Evolutionary conservation across 2,888 invertebrate genomes (phyloP).

Genomic region (Yponomeuta plumbellus): DNA sequence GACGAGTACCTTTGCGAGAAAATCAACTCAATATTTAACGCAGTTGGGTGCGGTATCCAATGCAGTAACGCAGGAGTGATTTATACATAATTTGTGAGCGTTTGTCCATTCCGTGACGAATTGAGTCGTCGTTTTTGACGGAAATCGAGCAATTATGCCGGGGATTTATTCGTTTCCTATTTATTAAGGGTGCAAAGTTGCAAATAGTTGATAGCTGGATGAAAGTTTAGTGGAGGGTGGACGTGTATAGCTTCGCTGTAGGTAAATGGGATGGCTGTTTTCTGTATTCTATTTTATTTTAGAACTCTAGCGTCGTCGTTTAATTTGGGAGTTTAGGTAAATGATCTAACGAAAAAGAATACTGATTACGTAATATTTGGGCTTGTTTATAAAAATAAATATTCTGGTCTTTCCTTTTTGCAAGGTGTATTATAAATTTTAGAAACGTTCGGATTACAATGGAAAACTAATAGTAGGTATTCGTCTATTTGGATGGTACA

Average conservation of each 20-base stretch:
- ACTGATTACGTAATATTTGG: too few species aligned
- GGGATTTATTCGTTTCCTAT: conserved; percentile 60
- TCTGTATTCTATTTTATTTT: conserved; percentile 37
- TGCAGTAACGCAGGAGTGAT: conserved; percentile 10
- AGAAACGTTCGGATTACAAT: too few species aligned
- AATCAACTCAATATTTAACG: neutral
- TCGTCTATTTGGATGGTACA: too few species aligned
- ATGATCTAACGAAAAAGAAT: too few species aligned
- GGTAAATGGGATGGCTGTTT: conserved; percentile 46
- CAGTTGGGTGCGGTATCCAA: neutral
- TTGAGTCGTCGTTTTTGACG: conserved; percentile 55
- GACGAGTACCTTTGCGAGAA: neutral
- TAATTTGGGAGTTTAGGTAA: too few species aligned
- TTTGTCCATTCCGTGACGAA: conserved; percentile 55
- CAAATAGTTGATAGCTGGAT: conserved; percentile 42
- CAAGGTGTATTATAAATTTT: too few species aligned
- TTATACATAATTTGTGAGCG: conserved; percentile 25
- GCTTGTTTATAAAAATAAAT: too few species aligned
- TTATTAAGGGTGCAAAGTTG: conserved; percentile 43
- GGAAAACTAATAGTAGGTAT: too few species aligned
- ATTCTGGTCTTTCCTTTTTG: too few species aligned
- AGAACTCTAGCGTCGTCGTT: neutral
- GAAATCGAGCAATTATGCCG: conserved; percentile 66
- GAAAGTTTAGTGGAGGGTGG: conserved; percentile 37
- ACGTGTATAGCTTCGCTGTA: conserved; percentile 45